Percentiles rank a stretch among this genome's conserved stretches.
These are phyloP conservation scores for Cactoblastis cactorum DNA, from an alignment of 2,888 invertebrate genomes.

Conservation along the genomic window DNA sequence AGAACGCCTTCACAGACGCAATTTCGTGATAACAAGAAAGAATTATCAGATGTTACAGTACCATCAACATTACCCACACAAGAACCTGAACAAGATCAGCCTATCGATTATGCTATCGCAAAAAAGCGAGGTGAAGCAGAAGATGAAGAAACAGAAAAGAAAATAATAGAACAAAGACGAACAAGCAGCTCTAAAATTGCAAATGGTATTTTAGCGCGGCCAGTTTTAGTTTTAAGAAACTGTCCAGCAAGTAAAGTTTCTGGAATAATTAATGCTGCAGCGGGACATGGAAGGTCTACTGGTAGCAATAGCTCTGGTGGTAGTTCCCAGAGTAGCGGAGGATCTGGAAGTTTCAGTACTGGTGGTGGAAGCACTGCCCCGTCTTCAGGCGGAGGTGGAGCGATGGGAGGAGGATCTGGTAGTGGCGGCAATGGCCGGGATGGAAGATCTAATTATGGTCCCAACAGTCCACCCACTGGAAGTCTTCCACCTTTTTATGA, in stretches of 20 bases:
- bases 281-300: constrained; percentile 87
- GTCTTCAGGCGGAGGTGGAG: constrained; percentile 80
- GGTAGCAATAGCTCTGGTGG: constrained; percentile 77
- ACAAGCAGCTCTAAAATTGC: constrained; percentile 84
- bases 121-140: constrained; percentile 85
- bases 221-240: constrained; percentile 77
- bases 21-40: constrained; percentile 70
- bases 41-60: constrained; percentile 68
- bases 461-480: constrained; percentile 92
- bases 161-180: constrained; percentile 83
- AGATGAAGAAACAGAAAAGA: constrained; percentile 84
- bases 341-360: constrained; percentile 75
- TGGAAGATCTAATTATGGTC: constrained; percentile 91
- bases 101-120: constrained; percentile 93
- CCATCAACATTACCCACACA: constrained; percentile 69
- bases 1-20: constrained; percentile 83
- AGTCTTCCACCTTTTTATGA: constrained; percentile 94
- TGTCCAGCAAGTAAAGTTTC: constrained; percentile 80
- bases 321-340: constrained; percentile 72
- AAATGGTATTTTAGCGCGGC: constrained; percentile 75
- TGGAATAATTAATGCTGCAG: constrained; percentile 85
- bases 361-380: constrained; percentile 78
- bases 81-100: constrained; percentile 90
- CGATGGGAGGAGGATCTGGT: constrained; percentile 84
- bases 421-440: constrained; percentile 89